Base-by-base conservation (phyloP, 2,797 vertebrate species). In the Scolopax bukidnonensis region DNA sequence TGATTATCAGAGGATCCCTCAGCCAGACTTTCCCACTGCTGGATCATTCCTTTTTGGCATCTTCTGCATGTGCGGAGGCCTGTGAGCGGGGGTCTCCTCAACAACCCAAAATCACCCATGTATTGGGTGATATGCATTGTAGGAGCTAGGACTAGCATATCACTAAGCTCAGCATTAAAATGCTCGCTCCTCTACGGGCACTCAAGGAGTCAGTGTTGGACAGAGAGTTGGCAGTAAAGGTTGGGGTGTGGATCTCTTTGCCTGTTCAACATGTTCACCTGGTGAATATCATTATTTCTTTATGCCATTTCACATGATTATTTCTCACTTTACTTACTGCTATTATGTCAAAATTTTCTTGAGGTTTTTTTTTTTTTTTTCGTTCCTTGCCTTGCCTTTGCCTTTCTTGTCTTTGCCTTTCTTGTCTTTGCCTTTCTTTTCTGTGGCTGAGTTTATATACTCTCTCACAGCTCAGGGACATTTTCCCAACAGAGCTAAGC, bases 221-320 rank as follows among this genome's bases (percentile, higher is more conserved):
- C 0, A 0, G 18, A 28, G 0, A 1, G 56, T 4, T 5, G 23
- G 40, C 33, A 53, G 70, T 24, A 40, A 51, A 38, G 23, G 25
- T 41, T 43, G 13, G 28, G 10, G 2, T 28, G 4, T 56, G n/a
- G 19, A 12, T 40, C 36, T 71, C 25, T 32, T 12, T 43, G 32
- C 9, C n/a, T 18, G 15, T 19, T 84, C 21, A 69, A 25, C 0
- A 0, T 33, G 19, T 4, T 86, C 4, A 12, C 45, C 28, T 25
- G n/a, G 28, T 56, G 33, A 83, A 40, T 41, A 54, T 9, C 0
- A 0, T 30, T 85, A 74, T 60, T 45, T 78, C 5, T 86, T 83
- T 87, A 56, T 65, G 25, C 9, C 6, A 30, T 70, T 70, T 92
- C 41, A 30, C 1, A 2, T 12, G 6, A 60, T 28, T 54, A 40